Evolutionary conservation across 2,888 invertebrate genomes (phyloP).

Genomic region (Colostygia pectinataria): DNA sequence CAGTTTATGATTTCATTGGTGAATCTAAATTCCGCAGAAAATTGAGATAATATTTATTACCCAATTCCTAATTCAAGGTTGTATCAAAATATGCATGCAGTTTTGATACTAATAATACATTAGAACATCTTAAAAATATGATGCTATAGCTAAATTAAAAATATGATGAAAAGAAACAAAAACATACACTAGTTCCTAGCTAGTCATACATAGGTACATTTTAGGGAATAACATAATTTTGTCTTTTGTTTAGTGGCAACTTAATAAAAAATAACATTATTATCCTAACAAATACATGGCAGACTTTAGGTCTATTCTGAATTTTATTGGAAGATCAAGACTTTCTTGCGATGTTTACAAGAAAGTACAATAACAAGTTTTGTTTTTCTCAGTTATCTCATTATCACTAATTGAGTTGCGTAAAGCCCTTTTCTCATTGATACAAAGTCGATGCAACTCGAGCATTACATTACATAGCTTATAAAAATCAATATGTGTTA

Average conservation of each 20-base stretch:
- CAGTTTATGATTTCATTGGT: conserved; percentile 28
- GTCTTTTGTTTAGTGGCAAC: conserved; percentile 23
- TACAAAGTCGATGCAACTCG: no score
- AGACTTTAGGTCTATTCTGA: not conserved
- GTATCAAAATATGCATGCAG: not conserved
- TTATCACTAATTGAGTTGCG: conserved; percentile 21
- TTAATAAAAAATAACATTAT: conserved; percentile 6
- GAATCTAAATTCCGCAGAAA: conserved; percentile 21
- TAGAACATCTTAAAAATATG: conserved; percentile 16
- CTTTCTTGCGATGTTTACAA: conserved; percentile 4
- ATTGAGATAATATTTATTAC: conserved; percentile 14
- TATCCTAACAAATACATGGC: conserved; percentile 1
- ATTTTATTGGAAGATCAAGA: conserved; percentile 9
- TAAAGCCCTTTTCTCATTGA: no score
- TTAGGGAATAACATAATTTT: conserved; percentile 22
- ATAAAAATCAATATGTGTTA: no score
- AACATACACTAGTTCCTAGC: conserved; percentile 4
- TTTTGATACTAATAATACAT: conserved; percentile 11
- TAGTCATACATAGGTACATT: conserved; percentile 1
- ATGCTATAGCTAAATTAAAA: no score
- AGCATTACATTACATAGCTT: no score
- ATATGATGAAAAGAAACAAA: conserved; percentile 16
- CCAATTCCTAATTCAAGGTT: conserved; percentile 9
- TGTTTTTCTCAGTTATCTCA: conserved; percentile 20
- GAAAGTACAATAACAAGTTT: conserved; percentile 16